Base-by-base conservation (phyloP, 2,888 invertebrate genomes). In the Charanyca ferruginea region DNA sequence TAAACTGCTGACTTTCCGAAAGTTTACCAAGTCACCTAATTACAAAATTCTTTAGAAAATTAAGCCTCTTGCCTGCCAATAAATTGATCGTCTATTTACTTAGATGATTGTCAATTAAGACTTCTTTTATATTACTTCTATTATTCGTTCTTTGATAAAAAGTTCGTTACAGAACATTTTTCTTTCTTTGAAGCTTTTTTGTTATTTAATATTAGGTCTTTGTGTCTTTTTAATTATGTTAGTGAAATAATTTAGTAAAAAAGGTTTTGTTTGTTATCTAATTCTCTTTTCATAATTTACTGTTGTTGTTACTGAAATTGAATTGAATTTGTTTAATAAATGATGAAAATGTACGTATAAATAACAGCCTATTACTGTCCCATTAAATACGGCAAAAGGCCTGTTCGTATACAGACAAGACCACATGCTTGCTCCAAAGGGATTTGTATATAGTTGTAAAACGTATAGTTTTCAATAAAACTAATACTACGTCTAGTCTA, bases 41-140 rank as follows among this genome's bases (percentile, higher is more conserved):
- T 65, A 59, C 8, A 47, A 42, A 45, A 42, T 44, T 67, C 13
- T 66, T 53, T 53, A 23, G 22, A 13, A 42, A 66, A 62, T 48
- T 44, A 62, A 62, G 44, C n/a, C 22, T 55, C 41, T 58, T 66
- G 45, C 35, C 28, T 57, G 47, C 13, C 22, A 58, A 66, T 41
- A 20, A 70, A 47, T 63, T n/a, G 44, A 61, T 66, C 49, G 20
- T 53, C 18, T 22, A 47, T 66, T 63, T 38, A 47, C 20, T 61
- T 35, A 61, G 25, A 35, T 58, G 66, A 74, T 75, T 79, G 38
- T 57, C 51, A 73, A 65, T 54, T 48, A 47, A 64, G 35, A 38
- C 11, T 61, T 53, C 9, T 66, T 58, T 51, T 48, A 41, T 32
- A 22, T 11, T n/a, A 44, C 28, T 41, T 6, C 16, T 18, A 69